Conservation (phyloP, 1,140 invertebrate genomes). For the Triops longicaudatus region DNA sequence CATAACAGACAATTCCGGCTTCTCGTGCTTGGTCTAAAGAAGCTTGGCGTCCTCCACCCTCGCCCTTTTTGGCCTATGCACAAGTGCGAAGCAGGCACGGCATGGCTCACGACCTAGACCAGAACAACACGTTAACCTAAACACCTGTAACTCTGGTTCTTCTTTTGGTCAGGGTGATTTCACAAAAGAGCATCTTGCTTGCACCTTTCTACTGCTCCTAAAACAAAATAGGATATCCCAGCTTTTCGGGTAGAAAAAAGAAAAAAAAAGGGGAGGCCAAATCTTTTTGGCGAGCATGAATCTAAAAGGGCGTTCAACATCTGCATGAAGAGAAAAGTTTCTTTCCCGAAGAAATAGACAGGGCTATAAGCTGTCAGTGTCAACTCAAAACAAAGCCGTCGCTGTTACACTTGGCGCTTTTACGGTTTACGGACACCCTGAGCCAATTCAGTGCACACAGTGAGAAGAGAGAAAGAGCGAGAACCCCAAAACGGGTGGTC, state of each 20-base stretch:
- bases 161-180: background rate
- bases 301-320: background rate
- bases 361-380: background rate
- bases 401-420: background rate
- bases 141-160: background rate
- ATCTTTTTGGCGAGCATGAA: background rate
- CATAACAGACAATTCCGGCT: background rate
- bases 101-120: background rate
- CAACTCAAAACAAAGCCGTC: slow-evolving; percentile 1
- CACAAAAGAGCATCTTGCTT: background rate
- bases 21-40: background rate
- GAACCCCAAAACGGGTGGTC: background rate
- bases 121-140: background rate
- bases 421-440: background rate
- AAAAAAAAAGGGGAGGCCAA: background rate
- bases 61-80: slow-evolving; percentile 6
- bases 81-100: background rate
- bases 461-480: background rate
- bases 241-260: background rate
- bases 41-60: background rate
- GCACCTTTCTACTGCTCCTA: background rate
- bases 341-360: background rate
- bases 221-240: background rate
- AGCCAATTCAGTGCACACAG: background rate
- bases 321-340: background rate